Conservation (phyloP, 2,888 invertebrate genomes). For the Venusia cambrica region DNA sequence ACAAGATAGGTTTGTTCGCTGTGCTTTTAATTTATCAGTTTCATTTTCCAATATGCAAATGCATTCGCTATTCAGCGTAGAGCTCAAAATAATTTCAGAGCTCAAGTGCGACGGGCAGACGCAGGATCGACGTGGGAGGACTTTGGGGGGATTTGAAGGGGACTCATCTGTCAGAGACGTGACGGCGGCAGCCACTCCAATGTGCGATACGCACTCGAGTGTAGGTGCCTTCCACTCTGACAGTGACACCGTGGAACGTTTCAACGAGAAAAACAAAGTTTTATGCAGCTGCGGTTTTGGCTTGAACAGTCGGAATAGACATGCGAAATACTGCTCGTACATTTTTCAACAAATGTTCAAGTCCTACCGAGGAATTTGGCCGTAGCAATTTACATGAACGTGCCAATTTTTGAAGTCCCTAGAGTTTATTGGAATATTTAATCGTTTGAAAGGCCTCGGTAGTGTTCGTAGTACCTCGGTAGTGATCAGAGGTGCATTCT, state of each 20-base stretch:
- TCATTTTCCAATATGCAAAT: slow-evolving; percentile 6
- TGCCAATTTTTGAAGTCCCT: no score
- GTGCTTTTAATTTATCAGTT: neutral
- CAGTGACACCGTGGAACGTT: slow-evolving; percentile 29
- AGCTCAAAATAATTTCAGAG: slow-evolving; percentile 5
- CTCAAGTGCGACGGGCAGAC: slow-evolving; percentile 6
- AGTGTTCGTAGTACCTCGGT: no score
- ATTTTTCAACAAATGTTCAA: no score
- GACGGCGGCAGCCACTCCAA: slow-evolving; percentile 46
- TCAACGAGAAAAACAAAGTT: slow-evolving; percentile 11
- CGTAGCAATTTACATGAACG: no score
- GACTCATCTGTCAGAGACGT: slow-evolving; percentile 37
- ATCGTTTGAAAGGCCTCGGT: no score
- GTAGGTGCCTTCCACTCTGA: slow-evolving; percentile 34
- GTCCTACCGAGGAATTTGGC: no score
- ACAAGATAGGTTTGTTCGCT: neutral
- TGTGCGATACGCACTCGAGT: slow-evolving; percentile 41
- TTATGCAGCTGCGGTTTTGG: slow-evolving; percentile 2
- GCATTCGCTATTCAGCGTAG: slow-evolving; percentile 7
- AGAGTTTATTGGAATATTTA: no score
- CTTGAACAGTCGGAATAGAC: slow-evolving; percentile 1
- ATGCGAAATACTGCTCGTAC: no score
- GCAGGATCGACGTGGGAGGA: slow-evolving; percentile 9
- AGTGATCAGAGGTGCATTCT: no score
- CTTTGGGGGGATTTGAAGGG: slow-evolving; percentile 1